Evolutionary conservation across 2,888 invertebrate species (phyloP), one percentile per base, ranked within the genome.

Genomic region (Incurvaria masculella): DNA sequence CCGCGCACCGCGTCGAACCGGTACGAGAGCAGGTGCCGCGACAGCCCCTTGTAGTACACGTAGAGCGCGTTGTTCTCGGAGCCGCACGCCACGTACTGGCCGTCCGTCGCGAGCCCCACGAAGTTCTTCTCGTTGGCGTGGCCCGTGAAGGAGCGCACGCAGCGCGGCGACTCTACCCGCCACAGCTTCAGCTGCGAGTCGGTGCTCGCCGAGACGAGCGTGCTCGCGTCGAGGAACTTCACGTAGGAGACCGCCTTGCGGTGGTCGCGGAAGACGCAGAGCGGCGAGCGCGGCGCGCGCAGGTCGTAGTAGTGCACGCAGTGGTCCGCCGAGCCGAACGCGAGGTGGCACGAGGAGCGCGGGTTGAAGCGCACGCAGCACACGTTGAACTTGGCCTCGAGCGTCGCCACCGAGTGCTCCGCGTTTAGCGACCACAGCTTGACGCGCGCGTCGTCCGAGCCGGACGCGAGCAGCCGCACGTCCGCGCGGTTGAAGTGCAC

Each of bases 71-170:
- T 97, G 65, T 95, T 95, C 72, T 97, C 96, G 2, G 94, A 95
- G 47, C 96, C 96, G 70, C 95, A 96, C 1, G 94, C 94, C 21
- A 97, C 86, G 67, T 94, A 96, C 70, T 94, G 87, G 2, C 91
- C 92, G 63, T 95, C 92, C 0, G 94, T 94, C 0, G 95, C 93
- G 44, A 97, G 73, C 0, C 96, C 96, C 2, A 97, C 95, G 72
- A 97, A 97, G 70, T 96, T 96, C 70, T 96, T 96, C 72, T 96
- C 96, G 66, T 97, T 97, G 5, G 89, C 84, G 71, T 97, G 96
- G 0, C 96, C 96, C 16, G 88, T 86, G 72, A 95, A 94, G 1
- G 94, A 93, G 20, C 93, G 81, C 49, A 91, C 74, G 68, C 91
- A 92, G 53, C 89, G 82, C 16, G 87, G 87, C 47, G 84, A 82